Evolutionary conservation across 1,140 invertebrate species (phyloP), one percentile per base, ranked within the genome.

Genomic region (Wasmannia auropunctata): DNA sequence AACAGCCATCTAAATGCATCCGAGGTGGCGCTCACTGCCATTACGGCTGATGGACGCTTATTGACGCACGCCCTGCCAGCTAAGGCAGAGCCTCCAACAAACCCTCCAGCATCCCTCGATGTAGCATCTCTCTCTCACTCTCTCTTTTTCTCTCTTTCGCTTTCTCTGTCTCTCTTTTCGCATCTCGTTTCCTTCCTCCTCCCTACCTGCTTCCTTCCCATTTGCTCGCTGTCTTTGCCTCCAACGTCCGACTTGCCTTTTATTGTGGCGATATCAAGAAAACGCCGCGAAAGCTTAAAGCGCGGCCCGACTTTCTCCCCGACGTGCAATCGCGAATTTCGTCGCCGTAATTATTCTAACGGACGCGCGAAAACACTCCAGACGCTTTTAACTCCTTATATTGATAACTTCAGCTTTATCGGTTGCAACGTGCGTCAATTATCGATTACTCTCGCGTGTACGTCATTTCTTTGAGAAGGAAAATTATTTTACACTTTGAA

Each of bases 1-100:
- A 95, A 95, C 94, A 95, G 94, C 94, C 94, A 95, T 95, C 94
- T 95, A 95, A 95, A 95, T 95, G 95, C 95, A 95, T 95, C 95
- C 93, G 94, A 95, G 94, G 95, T 95, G 94, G 94, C 93, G 94
- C 93, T 93, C 93, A 93, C 94, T 95, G 94, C 94, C 94, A 95
- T 95, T 95, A 95, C 93, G 92, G 92, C 93, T 95, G 95, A 95
- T 95, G 94, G 94, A 95, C 95, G 94, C 94, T 95, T 95, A 95
- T 95, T 95, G 94, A 95, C 95, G 94, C 93, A 92, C 94, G 91
- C 93, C 93, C 93, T 92, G 91, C 93, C 93, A 93, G 92, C 90
- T 89, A 90, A 92, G 86, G 86, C 77, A 90, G 88, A 92, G 91
- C 90, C 91, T 91, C 90, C 86, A 75, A 85, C 87, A 92, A 87